These are phyloP conservation scores for Coendou prehensilis DNA, from an alignment of 2,797 vertebrate genomes.

Conservation along the genomic window DNA sequence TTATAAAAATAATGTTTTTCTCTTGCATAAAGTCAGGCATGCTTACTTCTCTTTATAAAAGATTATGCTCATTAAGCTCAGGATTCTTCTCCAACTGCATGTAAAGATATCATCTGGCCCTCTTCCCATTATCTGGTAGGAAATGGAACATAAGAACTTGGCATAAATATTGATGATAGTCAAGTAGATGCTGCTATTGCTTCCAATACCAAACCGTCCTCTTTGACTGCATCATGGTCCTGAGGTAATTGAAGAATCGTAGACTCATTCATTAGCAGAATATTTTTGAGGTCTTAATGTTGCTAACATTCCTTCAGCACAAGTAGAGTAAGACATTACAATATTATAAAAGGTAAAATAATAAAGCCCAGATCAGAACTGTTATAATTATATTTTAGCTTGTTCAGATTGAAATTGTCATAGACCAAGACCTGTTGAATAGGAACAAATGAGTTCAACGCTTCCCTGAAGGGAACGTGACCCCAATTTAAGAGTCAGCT, in stretches of 20 bases:
- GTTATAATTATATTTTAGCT: neutral
- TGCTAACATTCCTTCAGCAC: neutral
- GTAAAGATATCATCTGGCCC: neutral
- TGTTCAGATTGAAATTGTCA: neutral
- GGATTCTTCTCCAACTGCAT: neutral
- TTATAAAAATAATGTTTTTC: neutral
- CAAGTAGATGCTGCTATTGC: neutral
- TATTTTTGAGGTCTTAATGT: constrained; percentile 1
- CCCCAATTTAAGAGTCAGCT: too few relatives aligned
- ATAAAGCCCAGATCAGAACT: neutral
- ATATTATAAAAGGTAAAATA: neutral
- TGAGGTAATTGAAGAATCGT: neutral
- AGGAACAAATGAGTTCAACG: neutral
- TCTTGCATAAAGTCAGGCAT: neutral
- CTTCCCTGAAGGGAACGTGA: neutral
- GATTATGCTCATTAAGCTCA: neutral
- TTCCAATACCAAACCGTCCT: neutral
- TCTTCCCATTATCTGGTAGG: neutral
- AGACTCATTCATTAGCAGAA: neutral
- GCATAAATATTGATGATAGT: neutral
- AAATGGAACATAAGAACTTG: neutral
- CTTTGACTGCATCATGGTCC: neutral
- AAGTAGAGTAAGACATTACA: neutral
- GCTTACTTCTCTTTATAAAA: neutral
- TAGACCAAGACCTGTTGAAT: neutral